Conservation (phyloP, 2,888 invertebrate species). For the Electrophaes corylata region DNA sequence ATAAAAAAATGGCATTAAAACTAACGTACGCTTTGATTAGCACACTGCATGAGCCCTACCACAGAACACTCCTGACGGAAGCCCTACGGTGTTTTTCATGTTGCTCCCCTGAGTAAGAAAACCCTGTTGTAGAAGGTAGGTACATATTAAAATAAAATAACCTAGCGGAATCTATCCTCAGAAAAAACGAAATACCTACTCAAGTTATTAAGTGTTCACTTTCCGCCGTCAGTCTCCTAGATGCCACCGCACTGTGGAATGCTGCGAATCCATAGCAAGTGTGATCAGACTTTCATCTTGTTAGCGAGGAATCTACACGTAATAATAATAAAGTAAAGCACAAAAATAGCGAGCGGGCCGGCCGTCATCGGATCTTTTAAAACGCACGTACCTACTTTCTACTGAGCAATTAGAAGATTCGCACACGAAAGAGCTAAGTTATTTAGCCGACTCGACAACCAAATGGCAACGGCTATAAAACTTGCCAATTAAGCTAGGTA, state of each 20-base stretch:
- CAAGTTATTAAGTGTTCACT: constrained; percentile 37
- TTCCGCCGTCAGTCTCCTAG: constrained; percentile 39
- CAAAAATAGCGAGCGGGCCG: constrained; percentile 66
- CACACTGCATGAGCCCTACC: too few species aligned
- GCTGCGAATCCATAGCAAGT: constrained; percentile 66
- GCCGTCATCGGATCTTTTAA: constrained; percentile 56
- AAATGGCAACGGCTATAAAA: neutral
- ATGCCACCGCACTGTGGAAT: constrained; percentile 52
- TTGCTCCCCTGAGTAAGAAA: too few species aligned
- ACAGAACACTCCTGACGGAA: too few species aligned
- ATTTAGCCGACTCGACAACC: constrained; percentile 24
- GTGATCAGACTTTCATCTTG: constrained; percentile 78
- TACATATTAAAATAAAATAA: too few species aligned
- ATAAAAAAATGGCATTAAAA: too few species aligned
- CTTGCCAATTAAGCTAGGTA: too few species aligned
- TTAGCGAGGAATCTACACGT: constrained; percentile 68
- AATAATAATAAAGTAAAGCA: constrained; percentile 67
- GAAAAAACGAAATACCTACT: constrained; percentile 18
- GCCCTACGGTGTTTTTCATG: too few species aligned
- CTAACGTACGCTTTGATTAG: too few species aligned
- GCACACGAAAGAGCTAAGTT: constrained; percentile 73
- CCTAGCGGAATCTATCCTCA: constrained; percentile 46
- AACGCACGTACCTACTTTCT: constrained; percentile 74
- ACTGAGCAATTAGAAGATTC: constrained; percentile 78
- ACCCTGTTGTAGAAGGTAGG: too few species aligned